Evolutionary conservation across 92 coral and sea anemone genomes (phyloP).

Genomic region (Plumapathes pennacea): DNA sequence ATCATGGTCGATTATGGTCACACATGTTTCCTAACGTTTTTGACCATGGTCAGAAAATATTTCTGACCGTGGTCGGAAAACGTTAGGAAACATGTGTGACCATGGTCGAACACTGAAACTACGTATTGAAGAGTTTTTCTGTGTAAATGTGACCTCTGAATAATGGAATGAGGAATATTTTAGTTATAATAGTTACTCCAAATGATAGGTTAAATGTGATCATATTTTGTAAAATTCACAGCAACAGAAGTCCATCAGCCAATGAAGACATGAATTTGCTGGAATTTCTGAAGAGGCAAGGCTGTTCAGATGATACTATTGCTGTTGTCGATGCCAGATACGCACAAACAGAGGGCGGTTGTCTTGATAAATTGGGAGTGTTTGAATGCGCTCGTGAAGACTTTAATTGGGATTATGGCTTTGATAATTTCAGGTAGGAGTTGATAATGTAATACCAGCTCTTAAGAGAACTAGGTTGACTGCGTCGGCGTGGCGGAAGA

Average conservation of each 20-base stretch:
- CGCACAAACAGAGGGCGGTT: conserved; percentile 63
- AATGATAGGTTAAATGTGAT: neutral
- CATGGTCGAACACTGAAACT: too few relatives aligned
- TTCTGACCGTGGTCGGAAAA: too few relatives aligned
- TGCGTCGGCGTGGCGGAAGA: too few relatives aligned
- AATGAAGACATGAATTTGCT: conserved; percentile 11
- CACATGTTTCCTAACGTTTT: too few relatives aligned
- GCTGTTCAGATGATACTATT: conserved; percentile 15
- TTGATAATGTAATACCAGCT: too few relatives aligned
- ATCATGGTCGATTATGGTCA: too few relatives aligned
- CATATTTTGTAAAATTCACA: neutral
- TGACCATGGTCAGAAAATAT: too few relatives aligned
- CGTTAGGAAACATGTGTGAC: too few relatives aligned
- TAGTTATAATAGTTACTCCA: neutral
- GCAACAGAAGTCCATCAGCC: neutral
- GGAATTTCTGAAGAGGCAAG: conserved; percentile 26
- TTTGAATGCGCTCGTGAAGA: conserved; percentile 46
- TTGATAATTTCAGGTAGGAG: conserved; percentile 64
- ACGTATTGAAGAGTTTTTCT: too few relatives aligned
- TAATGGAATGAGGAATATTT: too few relatives aligned
- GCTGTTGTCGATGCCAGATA: conserved; percentile 41
- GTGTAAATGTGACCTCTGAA: too few relatives aligned
- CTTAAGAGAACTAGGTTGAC: too few relatives aligned
- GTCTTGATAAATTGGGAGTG: conserved; percentile 42
- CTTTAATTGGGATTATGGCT: conserved; percentile 52